Evolutionary conservation across 2,113 vertebrate genomes (phyloP).

Genomic region (Shinisaurus crocodilurus): DNA sequence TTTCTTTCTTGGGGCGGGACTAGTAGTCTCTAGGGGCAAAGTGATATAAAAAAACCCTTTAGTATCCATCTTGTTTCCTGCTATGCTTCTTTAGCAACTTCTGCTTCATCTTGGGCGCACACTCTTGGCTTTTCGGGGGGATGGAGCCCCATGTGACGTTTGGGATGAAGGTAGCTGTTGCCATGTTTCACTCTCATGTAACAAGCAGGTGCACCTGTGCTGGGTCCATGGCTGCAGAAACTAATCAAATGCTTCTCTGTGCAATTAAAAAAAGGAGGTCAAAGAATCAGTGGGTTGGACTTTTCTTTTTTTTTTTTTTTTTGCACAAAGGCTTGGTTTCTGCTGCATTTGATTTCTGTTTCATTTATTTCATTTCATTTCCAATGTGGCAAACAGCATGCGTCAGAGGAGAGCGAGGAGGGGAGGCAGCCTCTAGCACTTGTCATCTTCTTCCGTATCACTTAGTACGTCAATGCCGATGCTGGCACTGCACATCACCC

Average conservation of each 20-base stretch:
- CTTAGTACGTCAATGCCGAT: constrained; percentile 90
- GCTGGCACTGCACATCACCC: constrained; percentile 78
- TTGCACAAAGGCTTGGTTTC: constrained; percentile 57
- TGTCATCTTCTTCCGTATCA: constrained; percentile 96
- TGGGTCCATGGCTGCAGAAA: accelerated
- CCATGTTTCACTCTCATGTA: neutral
- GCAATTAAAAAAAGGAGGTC: constrained; percentile 59
- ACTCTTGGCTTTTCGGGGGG: neutral
- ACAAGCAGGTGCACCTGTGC: neutral
- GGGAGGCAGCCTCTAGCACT: constrained; percentile 84
- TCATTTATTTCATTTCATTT: constrained; percentile 66
- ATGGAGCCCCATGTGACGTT: neutral
- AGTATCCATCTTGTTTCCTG: neutral
- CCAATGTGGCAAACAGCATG: constrained; percentile 77
- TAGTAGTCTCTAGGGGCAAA: neutral
- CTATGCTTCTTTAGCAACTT: neutral
- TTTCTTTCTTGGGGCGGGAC: neutral
- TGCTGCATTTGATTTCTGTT: constrained; percentile 66
- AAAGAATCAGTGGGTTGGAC: constrained; percentile 55
- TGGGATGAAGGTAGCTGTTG: neutral
- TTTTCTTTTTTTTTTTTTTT: too few species aligned
- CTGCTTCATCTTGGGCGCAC: neutral
- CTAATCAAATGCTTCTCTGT: constrained; percentile 59
- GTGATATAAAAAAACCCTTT: neutral
- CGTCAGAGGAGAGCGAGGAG: constrained; percentile 67